Base-by-base conservation (phyloP, 2,888 invertebrate species). In the Cephonodes hylas region DNA sequence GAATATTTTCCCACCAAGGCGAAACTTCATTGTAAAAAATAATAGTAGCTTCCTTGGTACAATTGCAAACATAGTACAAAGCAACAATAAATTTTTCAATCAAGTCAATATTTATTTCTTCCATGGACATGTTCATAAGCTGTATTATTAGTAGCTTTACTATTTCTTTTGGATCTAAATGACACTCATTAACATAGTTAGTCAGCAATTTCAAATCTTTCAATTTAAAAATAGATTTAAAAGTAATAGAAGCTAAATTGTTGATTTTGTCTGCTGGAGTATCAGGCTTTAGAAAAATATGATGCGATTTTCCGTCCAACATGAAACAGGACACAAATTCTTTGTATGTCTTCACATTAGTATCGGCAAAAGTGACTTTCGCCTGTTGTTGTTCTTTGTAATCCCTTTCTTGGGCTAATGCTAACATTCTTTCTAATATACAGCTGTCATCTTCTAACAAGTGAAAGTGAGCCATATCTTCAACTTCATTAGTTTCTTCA, bases 1-100 rank as follows among this genome's bases (percentile, higher is more conserved):
- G 93, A 48, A 97, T 94, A 61, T 93, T 93, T 74, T 95, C 95
- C 98, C 98, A 98, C 96, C 97, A 98, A 0, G 93, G 89, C 0
- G 96, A 97, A 22, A 95, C 93, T 66, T 94, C 94, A 76, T 95
- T 96, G 69, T 96, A 95, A 61, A 94, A 94, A 22, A 94, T 94
- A 25, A 92, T 85, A 4, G 94, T 92, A 44, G 94, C 93, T 62
- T 94, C 93, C 13, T 94, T 93, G 53, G 94, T 93, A 58, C 95
- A 89, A 70, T 93, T 93, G 68, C 96, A 95, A 61, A 97, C 88
- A 22, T 94, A 93, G 64, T 93, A 93, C 59, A 97, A 81, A 64
- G 96, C 89, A 61, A 93, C 91, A 42, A 95, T 94, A 63, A 96
- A 94, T 69, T 94, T 94, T 65, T 95, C 93, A 87, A 97, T 95